Percentiles rank a stretch among this genome's conserved stretches.
Conservation (phyloP, 2,113 vertebrate species). For the Myiozetetes cayanensis region DNA sequence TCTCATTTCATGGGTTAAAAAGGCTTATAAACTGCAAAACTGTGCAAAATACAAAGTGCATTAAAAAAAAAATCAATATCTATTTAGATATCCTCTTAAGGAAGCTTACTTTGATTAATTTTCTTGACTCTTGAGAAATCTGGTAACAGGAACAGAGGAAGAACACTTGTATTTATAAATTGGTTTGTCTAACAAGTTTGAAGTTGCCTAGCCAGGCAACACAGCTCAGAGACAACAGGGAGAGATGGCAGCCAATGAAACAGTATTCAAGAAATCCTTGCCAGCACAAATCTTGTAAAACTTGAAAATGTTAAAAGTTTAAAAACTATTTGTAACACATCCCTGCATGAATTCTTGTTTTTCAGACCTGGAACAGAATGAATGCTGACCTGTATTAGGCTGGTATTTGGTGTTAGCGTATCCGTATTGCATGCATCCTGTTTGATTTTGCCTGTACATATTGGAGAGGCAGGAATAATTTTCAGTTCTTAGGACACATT, state of each 20-base stretch:
- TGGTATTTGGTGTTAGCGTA: not conserved
- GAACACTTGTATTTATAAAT: slow-evolving; percentile 26
- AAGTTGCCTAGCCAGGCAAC: not conserved
- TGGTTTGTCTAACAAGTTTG: slow-evolving; percentile 21
- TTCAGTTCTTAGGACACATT: not conserved
- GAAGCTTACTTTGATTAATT: slow-evolving; percentile 26
- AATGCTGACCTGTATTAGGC: not conserved
- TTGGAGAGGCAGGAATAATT: not conserved
- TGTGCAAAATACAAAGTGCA: not conserved
- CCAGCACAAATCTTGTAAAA: not conserved
- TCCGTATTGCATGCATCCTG: too few species aligned
- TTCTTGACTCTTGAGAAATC: slow-evolving; percentile 37
- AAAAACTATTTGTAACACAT: not conserved
- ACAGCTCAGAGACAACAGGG: not conserved
- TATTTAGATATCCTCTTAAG: slow-evolving; percentile 27
- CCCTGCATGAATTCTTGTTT: not conserved
- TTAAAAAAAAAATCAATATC: not conserved
- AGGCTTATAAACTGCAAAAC: not conserved
- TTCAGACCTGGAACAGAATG: not conserved
- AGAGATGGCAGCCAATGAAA: not conserved
- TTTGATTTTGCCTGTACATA: not conserved
- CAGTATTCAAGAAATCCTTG: not conserved
- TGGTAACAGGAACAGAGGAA: slow-evolving; percentile 22
- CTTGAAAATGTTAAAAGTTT: not conserved
- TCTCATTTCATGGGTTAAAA: slow-evolving; percentile 6